These are phyloP conservation scores for Drosophila erecta DNA, from an alignment of 1,140 invertebrate species.

Conservation along the genomic window DNA sequence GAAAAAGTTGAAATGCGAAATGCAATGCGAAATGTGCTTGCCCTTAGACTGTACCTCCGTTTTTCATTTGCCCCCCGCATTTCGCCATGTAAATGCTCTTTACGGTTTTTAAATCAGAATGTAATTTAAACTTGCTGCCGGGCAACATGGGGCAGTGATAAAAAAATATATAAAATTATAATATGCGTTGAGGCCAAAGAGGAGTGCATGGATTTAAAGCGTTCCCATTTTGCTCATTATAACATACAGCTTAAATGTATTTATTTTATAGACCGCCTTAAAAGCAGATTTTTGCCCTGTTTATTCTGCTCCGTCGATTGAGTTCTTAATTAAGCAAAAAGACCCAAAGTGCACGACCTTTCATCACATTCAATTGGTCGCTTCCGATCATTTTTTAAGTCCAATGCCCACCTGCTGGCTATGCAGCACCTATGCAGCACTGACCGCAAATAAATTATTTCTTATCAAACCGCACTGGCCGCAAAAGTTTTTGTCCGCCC, in stretches of 20 bases:
- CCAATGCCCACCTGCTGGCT: conserved; percentile 25
- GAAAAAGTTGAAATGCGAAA: conserved; percentile 71
- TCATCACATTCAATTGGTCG: conserved; percentile 50
- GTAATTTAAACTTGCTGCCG: conserved; percentile 67
- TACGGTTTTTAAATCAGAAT: conserved; percentile 64
- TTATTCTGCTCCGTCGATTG: too few relatives aligned
- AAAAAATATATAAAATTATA: conserved; percentile 49
- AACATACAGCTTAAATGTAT: conserved; percentile 1
- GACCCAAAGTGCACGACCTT: conserved; percentile 8
- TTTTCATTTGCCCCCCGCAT: not conserved
- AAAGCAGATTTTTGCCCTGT: not conserved
- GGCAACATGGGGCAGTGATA: conserved; percentile 49
- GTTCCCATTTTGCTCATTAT: not conserved
- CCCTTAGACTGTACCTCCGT: conserved; percentile 27
- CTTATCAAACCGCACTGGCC: conserved; percentile 76
- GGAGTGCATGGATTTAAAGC: conserved; percentile 18
- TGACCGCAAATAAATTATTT: conserved; percentile 80
- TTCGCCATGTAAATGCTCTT: conserved; percentile 46
- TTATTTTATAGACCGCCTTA: not conserved
- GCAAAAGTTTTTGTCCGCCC: conserved; percentile 67
- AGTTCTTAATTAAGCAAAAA: conserved; percentile 27
- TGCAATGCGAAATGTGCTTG: conserved; percentile 60
- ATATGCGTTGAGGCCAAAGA: conserved; percentile 26
- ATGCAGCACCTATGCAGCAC: conserved; percentile 28
- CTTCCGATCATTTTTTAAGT: conserved; percentile 45